Evolutionary conservation across 2,888 invertebrate genomes (phyloP).

Genomic region (Alentia gelatinosa): DNA sequence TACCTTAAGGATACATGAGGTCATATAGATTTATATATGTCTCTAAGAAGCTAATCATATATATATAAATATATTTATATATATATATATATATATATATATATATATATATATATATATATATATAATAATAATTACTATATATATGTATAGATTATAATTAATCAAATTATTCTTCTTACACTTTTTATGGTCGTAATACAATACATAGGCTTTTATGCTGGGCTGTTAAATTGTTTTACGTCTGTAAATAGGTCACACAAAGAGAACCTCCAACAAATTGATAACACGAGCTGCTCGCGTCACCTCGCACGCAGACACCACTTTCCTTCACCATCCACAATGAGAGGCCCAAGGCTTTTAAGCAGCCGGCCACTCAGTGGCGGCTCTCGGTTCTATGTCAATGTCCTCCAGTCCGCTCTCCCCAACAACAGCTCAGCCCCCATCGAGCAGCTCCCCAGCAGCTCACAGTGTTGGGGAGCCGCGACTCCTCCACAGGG

Average conservation of each 20-base stretch:
- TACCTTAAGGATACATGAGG: no score
- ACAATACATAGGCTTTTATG: no score
- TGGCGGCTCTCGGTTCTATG: background rate
- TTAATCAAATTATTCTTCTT: no score
- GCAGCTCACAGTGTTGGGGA: background rate
- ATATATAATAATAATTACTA: background rate
- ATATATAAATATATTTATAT: background rate
- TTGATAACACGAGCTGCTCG: background rate
- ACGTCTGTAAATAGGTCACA: no score
- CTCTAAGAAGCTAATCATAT: background rate
- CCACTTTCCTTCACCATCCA: no score
- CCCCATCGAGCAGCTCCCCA: background rate
- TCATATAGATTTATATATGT: background rate
- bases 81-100: background rate
- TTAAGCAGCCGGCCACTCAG: no score
- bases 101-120: background rate
- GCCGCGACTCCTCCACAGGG: background rate
- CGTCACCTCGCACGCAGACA: background rate
- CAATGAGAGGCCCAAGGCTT: no score
- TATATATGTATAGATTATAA: background rate
- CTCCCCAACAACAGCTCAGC: background rate
- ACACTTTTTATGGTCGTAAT: no score
- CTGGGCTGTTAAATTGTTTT: no score
- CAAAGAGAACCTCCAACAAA: no score
- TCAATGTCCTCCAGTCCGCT: background rate